A percentile compares a stretch with the other conserved stretches of the same genome.
phyloP scores from a whole-genome alignment of 1,140 invertebrate genomes.

The Frieseomelitta varia region DNA sequence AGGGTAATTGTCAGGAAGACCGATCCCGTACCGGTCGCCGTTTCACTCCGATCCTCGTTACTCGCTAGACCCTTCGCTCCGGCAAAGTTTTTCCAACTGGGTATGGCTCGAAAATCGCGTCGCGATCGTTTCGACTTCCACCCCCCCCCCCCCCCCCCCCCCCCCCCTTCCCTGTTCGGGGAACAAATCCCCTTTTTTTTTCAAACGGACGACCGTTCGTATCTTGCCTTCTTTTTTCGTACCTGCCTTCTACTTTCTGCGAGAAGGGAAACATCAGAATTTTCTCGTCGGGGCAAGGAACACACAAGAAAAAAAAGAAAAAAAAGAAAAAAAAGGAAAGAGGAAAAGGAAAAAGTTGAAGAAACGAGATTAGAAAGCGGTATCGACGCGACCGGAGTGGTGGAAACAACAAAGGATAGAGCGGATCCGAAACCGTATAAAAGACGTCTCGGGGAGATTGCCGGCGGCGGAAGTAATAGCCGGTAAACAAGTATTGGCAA shows the following conservation, averaged over 20 bases:
- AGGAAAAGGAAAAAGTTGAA: constrained; percentile 6
- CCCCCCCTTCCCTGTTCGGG: neutral
- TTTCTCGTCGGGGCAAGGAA: neutral
- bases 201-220: neutral
- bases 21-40: constrained; percentile 36
- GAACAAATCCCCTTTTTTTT: constrained; percentile 57
- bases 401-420: neutral
- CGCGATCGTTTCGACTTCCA: constrained; percentile 29
- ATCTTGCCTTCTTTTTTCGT: neutral
- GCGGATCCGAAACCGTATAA: constrained; percentile 22
- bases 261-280: constrained; percentile 20
- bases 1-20: constrained; percentile 61
- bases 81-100: constrained; percentile 52
- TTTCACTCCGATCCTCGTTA: constrained; percentile 52
- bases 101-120: constrained; percentile 20
- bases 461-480: constrained; percentile 35
- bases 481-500: constrained; percentile 7
- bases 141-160: neutral
- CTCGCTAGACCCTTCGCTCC: neutral
- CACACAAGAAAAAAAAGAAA: too few species aligned
- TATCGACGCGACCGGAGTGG: neutral
- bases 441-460: constrained; percentile 54
- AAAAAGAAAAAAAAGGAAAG: neutral
- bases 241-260: too few species aligned
- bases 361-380: constrained; percentile 42